These are phyloP conservation scores for Petrocephalus microphthalmus DNA, from an alignment of 2,113 vertebrate species.

Conservation along the genomic window DNA sequence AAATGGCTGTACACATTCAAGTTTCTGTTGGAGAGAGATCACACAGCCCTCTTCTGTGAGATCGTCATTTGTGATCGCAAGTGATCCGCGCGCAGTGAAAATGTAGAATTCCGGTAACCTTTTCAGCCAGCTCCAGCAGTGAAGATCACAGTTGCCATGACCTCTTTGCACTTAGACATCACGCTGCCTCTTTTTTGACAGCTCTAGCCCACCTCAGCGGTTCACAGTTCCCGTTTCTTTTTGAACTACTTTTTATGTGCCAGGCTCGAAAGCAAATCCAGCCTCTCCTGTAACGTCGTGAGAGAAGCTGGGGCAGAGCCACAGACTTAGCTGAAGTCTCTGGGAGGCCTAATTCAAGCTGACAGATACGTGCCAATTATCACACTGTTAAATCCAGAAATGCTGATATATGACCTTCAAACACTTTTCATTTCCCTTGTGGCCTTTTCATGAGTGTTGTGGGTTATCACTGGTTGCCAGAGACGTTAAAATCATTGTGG, in stretches of 20 bases:
- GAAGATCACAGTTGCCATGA: not conserved
- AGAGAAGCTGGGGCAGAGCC: not conserved
- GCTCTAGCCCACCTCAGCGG: not conserved
- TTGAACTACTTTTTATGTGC: not conserved
- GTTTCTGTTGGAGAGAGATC: not conserved
- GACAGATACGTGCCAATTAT: slow-evolving; percentile 1
- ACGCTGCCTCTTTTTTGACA: not conserved
- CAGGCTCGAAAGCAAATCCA: not conserved
- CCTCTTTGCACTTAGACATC: not conserved
- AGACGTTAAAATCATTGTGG: not conserved
- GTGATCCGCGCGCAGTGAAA: not conserved
- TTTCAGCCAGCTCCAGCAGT: not conserved
- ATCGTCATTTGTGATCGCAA: not conserved
- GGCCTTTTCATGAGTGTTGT: not conserved
- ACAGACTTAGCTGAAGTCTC: not conserved
- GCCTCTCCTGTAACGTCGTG: not conserved
- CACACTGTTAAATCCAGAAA: not conserved
- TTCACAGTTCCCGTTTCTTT: not conserved
- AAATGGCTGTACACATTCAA: not conserved
- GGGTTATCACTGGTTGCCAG: not conserved
- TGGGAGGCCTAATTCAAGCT: slow-evolving; percentile 4
- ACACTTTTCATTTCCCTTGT: not conserved
- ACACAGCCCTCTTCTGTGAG: not conserved
- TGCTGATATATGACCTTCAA: not conserved
- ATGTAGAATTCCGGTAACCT: not conserved